Evolutionary conservation across 2,113 vertebrate genomes (phyloP).

Genomic region (Eulacestoma nigropectus): DNA sequence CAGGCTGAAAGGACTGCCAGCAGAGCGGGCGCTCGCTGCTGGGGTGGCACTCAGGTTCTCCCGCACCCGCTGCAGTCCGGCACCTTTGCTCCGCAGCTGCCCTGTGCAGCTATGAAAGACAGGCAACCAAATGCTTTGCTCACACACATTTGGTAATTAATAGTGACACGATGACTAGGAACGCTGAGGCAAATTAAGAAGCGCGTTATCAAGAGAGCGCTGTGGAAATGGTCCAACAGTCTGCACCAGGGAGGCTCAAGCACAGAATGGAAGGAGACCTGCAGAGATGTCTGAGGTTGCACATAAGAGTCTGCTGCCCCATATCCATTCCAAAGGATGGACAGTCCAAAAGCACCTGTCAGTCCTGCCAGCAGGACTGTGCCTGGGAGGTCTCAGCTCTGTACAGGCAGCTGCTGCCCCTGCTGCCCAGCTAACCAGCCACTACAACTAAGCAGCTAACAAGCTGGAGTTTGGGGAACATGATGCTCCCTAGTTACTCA

Average conservation of each 20-base stretch:
- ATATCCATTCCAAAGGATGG: background rate
- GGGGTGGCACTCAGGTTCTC: accelerated
- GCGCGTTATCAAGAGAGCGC: accelerated
- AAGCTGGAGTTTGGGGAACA: background rate
- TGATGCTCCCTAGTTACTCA: background rate
- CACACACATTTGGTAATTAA: background rate
- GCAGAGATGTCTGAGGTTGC: background rate
- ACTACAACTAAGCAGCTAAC: background rate
- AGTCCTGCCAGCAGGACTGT: accelerated
- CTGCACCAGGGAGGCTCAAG: background rate
- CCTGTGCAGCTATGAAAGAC: accelerated
- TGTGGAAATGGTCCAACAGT: background rate
- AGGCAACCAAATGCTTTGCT: background rate
- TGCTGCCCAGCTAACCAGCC: background rate
- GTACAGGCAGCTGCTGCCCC: background rate
- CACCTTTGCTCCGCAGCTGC: background rate
- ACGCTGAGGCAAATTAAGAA: background rate
- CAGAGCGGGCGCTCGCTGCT: accelerated
- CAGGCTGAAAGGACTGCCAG: background rate
- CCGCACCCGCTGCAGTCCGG: accelerated
- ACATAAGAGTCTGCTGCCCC: background rate
- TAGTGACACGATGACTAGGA: background rate
- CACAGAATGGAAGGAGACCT: background rate
- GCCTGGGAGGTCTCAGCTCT: background rate
- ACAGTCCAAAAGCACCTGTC: accelerated